Conservation (phyloP, 2,797 vertebrate species). For the Danio tinwini region DNA sequence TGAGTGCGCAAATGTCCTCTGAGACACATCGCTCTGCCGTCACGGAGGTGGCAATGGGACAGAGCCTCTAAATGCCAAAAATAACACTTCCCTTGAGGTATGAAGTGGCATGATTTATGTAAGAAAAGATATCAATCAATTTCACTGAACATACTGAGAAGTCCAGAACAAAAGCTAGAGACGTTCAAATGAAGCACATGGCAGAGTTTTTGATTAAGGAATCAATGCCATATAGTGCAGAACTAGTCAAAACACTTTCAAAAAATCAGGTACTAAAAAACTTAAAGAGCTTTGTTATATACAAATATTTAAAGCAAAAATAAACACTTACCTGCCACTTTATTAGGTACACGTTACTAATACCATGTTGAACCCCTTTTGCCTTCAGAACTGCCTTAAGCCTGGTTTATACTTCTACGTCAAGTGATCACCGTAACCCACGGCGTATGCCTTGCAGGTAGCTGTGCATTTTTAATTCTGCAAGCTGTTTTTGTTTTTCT, state of each 20-base stretch:
- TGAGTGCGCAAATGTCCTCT: conserved; percentile 25
- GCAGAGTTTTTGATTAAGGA: not conserved
- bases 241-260: not conserved
- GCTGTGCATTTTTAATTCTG: no score
- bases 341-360: no score
- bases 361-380: no score
- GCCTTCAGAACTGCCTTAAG: no score
- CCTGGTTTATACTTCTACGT: no score
- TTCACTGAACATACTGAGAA: conserved; percentile 1
- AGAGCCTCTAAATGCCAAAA: conserved; percentile 20
- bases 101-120: conserved; percentile 8
- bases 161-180: not conserved
- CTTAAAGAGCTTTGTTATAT: not conserved
- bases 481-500: no score
- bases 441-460: no score
- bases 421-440: no score
- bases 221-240: not conserved
- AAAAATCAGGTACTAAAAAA: not conserved
- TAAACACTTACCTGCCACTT: no score
- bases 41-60: conserved; percentile 6
- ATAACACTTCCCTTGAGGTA: conserved; percentile 30
- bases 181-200: not conserved
- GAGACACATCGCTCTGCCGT: conserved; percentile 13
- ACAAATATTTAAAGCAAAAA: not conserved
- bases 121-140: conserved; percentile 29